These are phyloP conservation scores for Brachyalestes nurse DNA, from an alignment of 2,797 vertebrate genomes.

Conservation along the genomic window DNA sequence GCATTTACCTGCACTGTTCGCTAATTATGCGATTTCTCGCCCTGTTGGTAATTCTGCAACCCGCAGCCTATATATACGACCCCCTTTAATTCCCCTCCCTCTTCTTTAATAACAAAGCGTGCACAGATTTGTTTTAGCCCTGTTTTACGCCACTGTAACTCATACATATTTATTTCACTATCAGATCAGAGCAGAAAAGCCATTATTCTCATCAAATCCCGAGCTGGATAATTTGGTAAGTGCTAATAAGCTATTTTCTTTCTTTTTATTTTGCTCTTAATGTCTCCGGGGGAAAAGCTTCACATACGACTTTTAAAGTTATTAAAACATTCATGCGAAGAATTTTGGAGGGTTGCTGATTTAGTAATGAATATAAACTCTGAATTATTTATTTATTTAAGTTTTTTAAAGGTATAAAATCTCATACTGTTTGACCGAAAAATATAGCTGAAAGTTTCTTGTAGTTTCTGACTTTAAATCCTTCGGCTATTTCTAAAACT, in stretches of 20 bases:
- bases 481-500: no score
- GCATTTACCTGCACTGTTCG: slow-evolving; percentile 11
- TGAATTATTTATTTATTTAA: no score
- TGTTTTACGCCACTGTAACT: slow-evolving; percentile 17
- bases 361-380: background rate
- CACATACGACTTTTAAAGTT: background rate
- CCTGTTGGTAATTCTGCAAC: background rate
- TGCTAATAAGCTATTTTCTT: slow-evolving; percentile 98
- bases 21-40: slow-evolving; percentile 56
- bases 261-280: no score
- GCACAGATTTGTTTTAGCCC: no score
- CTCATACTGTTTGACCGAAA: no score
- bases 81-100: no score
- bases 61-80: background rate
- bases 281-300: no score
- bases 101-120: background rate
- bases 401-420: no score
- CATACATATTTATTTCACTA: slow-evolving; percentile 61
- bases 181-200: slow-evolving; percentile 98
- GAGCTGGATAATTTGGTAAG: slow-evolving; percentile 99
- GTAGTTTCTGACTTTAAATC: no score
- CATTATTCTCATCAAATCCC: slow-evolving; percentile 99
- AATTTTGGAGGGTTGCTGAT: background rate
- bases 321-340: background rate
- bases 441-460: no score